Percentiles rank a stretch among this genome's conserved stretches.
These are phyloP conservation scores for Xestia sexstrigata DNA, from an alignment of 2,888 invertebrate genomes.

Conservation along the genomic window DNA sequence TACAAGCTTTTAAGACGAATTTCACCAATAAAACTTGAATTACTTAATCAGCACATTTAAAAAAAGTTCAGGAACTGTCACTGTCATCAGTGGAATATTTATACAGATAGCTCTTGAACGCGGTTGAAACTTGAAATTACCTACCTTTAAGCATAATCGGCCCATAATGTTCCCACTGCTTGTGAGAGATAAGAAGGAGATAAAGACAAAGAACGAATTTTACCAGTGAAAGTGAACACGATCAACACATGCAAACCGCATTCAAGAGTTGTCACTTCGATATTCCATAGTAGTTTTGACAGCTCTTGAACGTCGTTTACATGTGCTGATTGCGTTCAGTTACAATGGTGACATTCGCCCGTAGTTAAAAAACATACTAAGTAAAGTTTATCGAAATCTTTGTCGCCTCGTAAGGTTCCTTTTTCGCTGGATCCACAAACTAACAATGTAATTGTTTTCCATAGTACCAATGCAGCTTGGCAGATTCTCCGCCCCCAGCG, in stretches of 20 bases:
- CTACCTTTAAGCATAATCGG: not conserved
- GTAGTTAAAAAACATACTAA: not conserved
- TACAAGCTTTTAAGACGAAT: not conserved
- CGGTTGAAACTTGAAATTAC: not conserved
- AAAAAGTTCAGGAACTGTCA: not conserved
- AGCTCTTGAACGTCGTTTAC: not conserved
- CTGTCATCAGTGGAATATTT: not conserved
- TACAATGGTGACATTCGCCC: not conserved
- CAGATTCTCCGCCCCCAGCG: slow-evolving; percentile 74
- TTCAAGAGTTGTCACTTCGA: not conserved
- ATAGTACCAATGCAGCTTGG: slow-evolving; percentile 74
- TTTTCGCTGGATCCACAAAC: not conserved
- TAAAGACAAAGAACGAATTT: not conserved
- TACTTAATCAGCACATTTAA: not conserved
- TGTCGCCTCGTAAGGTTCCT: not conserved
- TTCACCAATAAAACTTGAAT: not conserved
- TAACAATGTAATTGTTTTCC: slow-evolving; percentile 2
- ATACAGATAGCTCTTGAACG: not conserved
- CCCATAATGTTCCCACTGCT: not conserved
- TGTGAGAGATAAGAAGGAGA: not conserved
- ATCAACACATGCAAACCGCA: not conserved
- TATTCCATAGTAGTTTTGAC: not conserved
- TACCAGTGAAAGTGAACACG: not conserved
- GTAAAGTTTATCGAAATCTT: not conserved
- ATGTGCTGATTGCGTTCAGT: not conserved